Evolutionary conservation across 2,888 invertebrate species (phyloP).

Genomic region (Fragum sueziense): DNA sequence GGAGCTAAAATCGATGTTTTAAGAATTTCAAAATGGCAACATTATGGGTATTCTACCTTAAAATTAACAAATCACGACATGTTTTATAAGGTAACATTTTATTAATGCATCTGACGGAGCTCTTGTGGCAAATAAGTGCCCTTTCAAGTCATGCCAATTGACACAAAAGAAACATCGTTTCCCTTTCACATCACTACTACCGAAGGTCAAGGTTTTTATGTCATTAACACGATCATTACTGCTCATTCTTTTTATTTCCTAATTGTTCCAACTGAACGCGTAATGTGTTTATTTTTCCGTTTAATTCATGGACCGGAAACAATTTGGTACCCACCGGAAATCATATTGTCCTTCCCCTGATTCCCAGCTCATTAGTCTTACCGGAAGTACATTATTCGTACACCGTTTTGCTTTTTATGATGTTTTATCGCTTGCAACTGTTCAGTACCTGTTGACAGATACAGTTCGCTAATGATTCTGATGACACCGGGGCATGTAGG

Average conservation of each 20-base stretch:
- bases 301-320: constrained; percentile 51
- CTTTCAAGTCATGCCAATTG: too few relatives aligned
- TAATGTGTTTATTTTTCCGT: constrained; percentile 59
- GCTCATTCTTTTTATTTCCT: constrained; percentile 37
- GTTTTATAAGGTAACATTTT: too few relatives aligned
- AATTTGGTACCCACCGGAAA: constrained; percentile 42
- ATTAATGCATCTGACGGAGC: too few relatives aligned
- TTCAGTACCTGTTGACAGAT: background rate
- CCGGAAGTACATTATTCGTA: constrained; percentile 34
- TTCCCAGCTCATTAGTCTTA: constrained; percentile 22
- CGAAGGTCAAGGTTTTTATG: constrained; percentile 1
- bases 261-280: constrained; percentile 48
- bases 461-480: constrained; percentile 8
- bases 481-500: background rate
- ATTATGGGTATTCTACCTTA: too few relatives aligned
- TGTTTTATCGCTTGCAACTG: constrained; percentile 8
- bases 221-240: constrained; percentile 6
- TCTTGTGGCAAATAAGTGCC: too few relatives aligned
- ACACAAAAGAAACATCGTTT: too few relatives aligned
- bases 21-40: too few relatives aligned
- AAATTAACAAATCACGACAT: too few relatives aligned
- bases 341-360: constrained; percentile 27
- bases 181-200: background rate
- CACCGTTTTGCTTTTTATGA: constrained; percentile 37
- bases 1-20: too few relatives aligned